Evolutionary conservation across 1,140 invertebrate species (phyloP), one percentile per base, ranked within the genome.

Genomic region (Solenopsis invicta): DNA sequence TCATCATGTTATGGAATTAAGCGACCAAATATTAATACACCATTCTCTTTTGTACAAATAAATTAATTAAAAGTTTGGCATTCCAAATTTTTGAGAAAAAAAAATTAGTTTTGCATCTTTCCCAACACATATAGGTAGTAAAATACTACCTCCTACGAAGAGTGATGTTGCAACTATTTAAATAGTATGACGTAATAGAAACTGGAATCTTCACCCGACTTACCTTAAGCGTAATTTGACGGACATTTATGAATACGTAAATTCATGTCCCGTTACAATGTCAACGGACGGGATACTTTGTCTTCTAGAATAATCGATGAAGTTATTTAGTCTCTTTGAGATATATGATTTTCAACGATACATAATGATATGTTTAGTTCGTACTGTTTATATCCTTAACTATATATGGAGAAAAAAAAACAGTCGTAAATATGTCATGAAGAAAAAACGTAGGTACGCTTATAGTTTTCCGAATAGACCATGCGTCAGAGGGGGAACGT

Each of bases 351-450:
- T 59, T 16, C 21, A 41, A 37, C 41, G 16, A 34, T 59, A 75
- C 41, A 74, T 56, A 59, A 56, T 34, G 45, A 80, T 48, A 48
- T 56, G 21, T 67, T 52, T 54, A 48, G 18, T 34, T 13, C 52
- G 48, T 24, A 54, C 50, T 54, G 67, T 54, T 72, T 82, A 41
- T 12, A 56, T 24, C 41, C 13, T 69, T 29, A 16, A 72, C 29
- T 18, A 12, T 13, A n/a, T n/a, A n/a, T n/a, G n/a, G n/a, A n/a
- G 4, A 9, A 52, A 45, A 41, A 67, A 21, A 82, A 48, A 4
- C 21, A 45, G 52, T 59, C 8, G 37, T 34, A 34, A 56, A 56
- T 52, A 24, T 69, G 56, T 37, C n/a, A 13, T 45, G 54, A 62
- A 9, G 13, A 24, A 10, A 3, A n/a, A 2, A n/a, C 16, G 54